Evolutionary conservation across 2,888 invertebrate species (phyloP).

Genomic region (Leptopilina myrica): DNA sequence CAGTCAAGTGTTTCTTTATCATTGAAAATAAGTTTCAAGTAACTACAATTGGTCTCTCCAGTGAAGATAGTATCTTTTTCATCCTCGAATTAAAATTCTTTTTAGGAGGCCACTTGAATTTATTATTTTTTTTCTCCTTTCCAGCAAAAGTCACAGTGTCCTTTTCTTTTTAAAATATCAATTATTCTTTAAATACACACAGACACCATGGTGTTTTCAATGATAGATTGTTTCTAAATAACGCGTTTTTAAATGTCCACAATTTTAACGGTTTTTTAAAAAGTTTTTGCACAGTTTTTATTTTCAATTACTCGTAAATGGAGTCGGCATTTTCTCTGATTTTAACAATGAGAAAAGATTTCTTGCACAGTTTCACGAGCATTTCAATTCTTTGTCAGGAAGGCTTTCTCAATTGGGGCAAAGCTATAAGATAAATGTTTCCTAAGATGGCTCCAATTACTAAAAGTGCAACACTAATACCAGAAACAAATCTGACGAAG

Average conservation of each 20-base stretch:
- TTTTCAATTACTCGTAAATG: slow-evolving; percentile 68
- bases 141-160: background rate
- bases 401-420: slow-evolving; percentile 70
- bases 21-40: slow-evolving; percentile 9
- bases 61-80: background rate
- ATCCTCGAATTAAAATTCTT: slow-evolving; percentile 15
- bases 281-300: background rate
- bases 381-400: slow-evolving; percentile 74
- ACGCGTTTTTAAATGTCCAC: too few species aligned
- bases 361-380: slow-evolving; percentile 72
- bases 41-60: slow-evolving; percentile 11
- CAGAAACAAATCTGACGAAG: slow-evolving; percentile 72
- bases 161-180: background rate
- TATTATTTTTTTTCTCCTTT: background rate
- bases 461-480: slow-evolving; percentile 70
- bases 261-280: background rate
- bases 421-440: slow-evolving; percentile 73
- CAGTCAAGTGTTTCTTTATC: slow-evolving; percentile 21
- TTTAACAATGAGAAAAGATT: slow-evolving; percentile 73
- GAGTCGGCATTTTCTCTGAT: slow-evolving; percentile 71
- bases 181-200: slow-evolving; percentile 1
- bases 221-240: too few species aligned
- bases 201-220: too few species aligned
- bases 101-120: slow-evolving; percentile 7
- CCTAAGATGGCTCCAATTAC: slow-evolving; percentile 73